Percentiles rank a stretch among this genome's conserved stretches.
Conservation (phyloP, 2,797 vertebrate genomes). For the Chromis chromis region DNA sequence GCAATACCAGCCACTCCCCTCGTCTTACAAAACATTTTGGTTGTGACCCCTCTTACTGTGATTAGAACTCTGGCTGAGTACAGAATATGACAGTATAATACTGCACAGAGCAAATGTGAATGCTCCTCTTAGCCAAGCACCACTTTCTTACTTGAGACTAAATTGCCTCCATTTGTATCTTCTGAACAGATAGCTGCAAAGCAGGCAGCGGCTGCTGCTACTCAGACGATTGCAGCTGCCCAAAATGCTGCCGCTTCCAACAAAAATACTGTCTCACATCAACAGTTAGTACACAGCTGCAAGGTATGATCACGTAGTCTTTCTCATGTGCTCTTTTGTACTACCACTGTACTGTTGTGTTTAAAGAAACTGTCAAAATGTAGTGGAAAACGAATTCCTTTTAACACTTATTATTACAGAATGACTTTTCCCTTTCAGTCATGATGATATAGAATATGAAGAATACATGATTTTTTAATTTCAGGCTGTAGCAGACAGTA, state of each 20-base stretch:
- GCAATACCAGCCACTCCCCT: constrained; percentile 18
- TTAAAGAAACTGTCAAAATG: background rate
- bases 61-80: constrained; percentile 28
- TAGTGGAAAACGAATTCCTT: background rate
- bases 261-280: constrained; percentile 95
- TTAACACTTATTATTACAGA: background rate
- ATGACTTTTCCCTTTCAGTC: constrained; percentile 2
- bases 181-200: constrained; percentile 92
- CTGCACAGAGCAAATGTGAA: constrained; percentile 17
- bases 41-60: constrained; percentile 40
- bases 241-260: constrained; percentile 97
- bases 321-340: background rate
- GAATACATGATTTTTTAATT: constrained; percentile 27
- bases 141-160: constrained; percentile 33
- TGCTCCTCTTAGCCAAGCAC: constrained; percentile 19
- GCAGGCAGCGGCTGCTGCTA: constrained; percentile 96
- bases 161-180: constrained; percentile 60
- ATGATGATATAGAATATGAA: constrained; percentile 14
- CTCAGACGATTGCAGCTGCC: constrained; percentile 97
- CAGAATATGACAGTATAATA: constrained; percentile 30
- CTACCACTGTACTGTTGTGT: background rate
- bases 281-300: constrained; percentile 98
- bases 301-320: constrained; percentile 85
- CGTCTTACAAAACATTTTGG: constrained; percentile 29
- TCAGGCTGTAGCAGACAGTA: constrained; percentile 95